Evolutionary conservation across 2,797 vertebrate genomes (phyloP), one percentile per base, ranked within the genome.

Genomic region (Chelonia mydas): DNA sequence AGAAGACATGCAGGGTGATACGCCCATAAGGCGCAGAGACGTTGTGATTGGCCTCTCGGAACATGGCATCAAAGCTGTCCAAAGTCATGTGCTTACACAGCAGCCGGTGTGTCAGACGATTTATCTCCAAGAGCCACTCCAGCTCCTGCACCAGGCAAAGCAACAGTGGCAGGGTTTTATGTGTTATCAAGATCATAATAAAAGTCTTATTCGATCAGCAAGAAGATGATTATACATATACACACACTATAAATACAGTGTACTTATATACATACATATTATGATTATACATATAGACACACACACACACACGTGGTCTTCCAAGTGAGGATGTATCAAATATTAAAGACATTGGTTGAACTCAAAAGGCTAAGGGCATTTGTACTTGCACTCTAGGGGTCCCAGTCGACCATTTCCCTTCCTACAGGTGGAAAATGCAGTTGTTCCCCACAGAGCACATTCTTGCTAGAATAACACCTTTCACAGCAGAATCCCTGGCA

Each of bases 41-140:
- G 0, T 99, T 99, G 98, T 99, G 99, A 95, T 99, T 99, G 97
- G 99, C 99, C 92, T 99, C 99, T 33, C 99, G 98, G 96, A 99
- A 99, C 99, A 99, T 99, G 98, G 99, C 99, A 7, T 99, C 99
- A 25, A 99, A 99, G 97, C 99, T 99, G 97, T 99, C 99, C 97
- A 99, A 96, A 0, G 99, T 99, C 98, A 99, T 98, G 97, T 99
- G 99, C 95, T 99, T 99, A 90, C 98, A 99, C n/a, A 99, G 98
- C 89, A 99, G 98, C 74, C 99, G 98, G 90, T 99, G 99, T 1
- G 99, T 99, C 96, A 99, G 98, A 10, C 99, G 98, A 78, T 99
- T 99, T 83, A 99, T 99, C 95, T 99, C 99, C 97, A 99, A 98
- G 90, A 99, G 97, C 99, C 99, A 99, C 96, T 99, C 99, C 89